Percentiles rank a stretch among this genome's conserved stretches.
Conservation (phyloP, 2,797 vertebrate genomes). For the Coreius guichenoti region DNA sequence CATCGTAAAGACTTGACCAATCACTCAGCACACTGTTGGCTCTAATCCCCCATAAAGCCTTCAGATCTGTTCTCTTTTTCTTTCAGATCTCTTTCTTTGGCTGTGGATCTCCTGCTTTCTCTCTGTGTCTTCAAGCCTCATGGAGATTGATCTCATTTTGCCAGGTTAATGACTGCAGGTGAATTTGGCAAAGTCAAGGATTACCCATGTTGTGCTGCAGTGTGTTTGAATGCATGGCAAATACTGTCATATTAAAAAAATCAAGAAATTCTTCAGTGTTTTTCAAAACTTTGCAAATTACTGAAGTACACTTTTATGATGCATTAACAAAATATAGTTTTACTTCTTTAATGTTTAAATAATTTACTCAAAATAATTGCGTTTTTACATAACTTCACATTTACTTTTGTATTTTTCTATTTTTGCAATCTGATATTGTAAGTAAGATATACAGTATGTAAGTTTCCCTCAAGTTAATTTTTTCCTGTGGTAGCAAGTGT, state of each 20-base stretch:
- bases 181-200: constrained; percentile 53
- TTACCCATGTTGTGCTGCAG: constrained; percentile 8
- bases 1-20: constrained; percentile 46
- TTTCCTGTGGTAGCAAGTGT: background rate
- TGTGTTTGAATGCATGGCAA: constrained; percentile 44
- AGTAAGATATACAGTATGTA: no score
- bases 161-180: constrained; percentile 49
- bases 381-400: background rate
- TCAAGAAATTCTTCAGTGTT: background rate
- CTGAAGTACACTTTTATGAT: background rate
- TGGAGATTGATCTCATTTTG: constrained; percentile 48
- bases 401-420: background rate
- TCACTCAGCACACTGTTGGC: constrained; percentile 47
- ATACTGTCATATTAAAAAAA: background rate
- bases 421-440: background rate
- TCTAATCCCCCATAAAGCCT: constrained; percentile 61
- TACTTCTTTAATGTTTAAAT: background rate
- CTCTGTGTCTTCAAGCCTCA: constrained; percentile 47
- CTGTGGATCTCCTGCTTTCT: constrained; percentile 46
- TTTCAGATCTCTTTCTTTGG: constrained; percentile 46
- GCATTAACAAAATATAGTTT: background rate
- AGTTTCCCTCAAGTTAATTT: background rate
- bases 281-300: background rate
- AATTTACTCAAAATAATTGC: background rate
- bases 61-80: constrained; percentile 46